Evolutionary conservation across 2,888 invertebrate species (phyloP), one percentile per base, ranked within the genome.

Genomic region (Melangyna quadrimaculata): DNA sequence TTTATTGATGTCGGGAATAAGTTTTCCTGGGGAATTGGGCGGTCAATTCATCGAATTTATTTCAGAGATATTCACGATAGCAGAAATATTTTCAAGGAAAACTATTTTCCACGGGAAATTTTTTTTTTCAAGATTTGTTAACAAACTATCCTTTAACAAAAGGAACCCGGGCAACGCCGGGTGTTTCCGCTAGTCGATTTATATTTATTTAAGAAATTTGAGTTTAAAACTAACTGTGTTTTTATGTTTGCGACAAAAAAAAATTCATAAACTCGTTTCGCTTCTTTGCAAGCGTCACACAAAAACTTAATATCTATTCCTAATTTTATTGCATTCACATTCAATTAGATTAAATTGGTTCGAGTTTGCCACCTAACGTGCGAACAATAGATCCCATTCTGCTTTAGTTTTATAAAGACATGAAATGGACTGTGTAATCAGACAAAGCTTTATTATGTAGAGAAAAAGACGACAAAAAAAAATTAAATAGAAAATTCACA

Each of bases 251-350:
- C 2, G 43, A 17, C 3, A 12, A 9, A 43, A 2, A 8, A 1
- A 4, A 1, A 3, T 43, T 19, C 45, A 10, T 9, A 17, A 10
- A 9, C 45, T 19, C 45, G 19, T 51, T 24, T 22, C 22, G 6
- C 22, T 48, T 7, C 19, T 10, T 1, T 12, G 0, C 9, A 45
- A 10, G 45, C 12, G 8, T n/a, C 7, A n/a, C n/a, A 24, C 6
- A 51, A 24, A 57, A 59, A 59, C 22, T 37, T 35, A 37, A 63
- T n/a, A 17, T 63, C 27, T 14, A 17, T 43, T 43, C n/a, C 9
- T 43, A 63, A 43, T 43, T 63, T 48, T 32, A 73, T 73, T 78
- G 63, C 73, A 78, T 73, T 83, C 63, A 63, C 78, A 83, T 78
- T 83, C 70, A 78, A 83, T 78, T 78, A 74, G 51, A 65, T 74